phyloP scores from a whole-genome alignment of 2,888 invertebrate species.

The Acanthosoma haemorrhoidale region DNA sequence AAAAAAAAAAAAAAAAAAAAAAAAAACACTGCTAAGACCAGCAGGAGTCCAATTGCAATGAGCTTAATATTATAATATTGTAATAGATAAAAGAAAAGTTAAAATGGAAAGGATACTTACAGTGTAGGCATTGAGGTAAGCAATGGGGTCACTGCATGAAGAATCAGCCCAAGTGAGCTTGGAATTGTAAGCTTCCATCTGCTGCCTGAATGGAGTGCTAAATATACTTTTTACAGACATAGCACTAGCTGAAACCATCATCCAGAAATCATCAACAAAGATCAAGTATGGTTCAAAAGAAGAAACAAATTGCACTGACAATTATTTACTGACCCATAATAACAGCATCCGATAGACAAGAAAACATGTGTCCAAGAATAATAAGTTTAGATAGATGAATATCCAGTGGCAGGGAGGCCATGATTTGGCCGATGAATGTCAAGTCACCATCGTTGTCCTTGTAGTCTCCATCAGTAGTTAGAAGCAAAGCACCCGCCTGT shows the following conservation, averaged over 20 bases:
- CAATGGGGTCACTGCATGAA: slow-evolving; percentile 78
- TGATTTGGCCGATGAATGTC: slow-evolving; percentile 76
- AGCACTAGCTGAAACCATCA: slow-evolving; percentile 61
- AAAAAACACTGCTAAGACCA: too few species aligned
- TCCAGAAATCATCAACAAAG: not conserved
- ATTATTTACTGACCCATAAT: slow-evolving; percentile 60
- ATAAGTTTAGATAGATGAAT: slow-evolving; percentile 77
- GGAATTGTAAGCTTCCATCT: slow-evolving; percentile 65
- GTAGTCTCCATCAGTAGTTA: slow-evolving; percentile 49
- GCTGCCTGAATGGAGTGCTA: slow-evolving; percentile 63
- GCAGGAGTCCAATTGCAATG: too few species aligned
- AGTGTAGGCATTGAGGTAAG: slow-evolving; percentile 44
- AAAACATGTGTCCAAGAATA: slow-evolving; percentile 78
- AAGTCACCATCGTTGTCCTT: slow-evolving; percentile 71
- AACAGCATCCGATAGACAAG: slow-evolving; percentile 74
- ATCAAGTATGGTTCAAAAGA: not conserved
- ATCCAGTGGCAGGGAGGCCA: slow-evolving; percentile 78
- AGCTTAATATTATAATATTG: too few species aligned
- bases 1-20: too few species aligned
- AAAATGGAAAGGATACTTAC: too few species aligned
- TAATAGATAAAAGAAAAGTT: too few species aligned
- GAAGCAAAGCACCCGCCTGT: slow-evolving; percentile 32
- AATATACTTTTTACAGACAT: slow-evolving; percentile 77
- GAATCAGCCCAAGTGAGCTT: slow-evolving; percentile 77
- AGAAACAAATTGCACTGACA: not conserved